Base-by-base conservation (phyloP, 92 coral and sea anemone genomes). In the Muricea muricata region DNA sequence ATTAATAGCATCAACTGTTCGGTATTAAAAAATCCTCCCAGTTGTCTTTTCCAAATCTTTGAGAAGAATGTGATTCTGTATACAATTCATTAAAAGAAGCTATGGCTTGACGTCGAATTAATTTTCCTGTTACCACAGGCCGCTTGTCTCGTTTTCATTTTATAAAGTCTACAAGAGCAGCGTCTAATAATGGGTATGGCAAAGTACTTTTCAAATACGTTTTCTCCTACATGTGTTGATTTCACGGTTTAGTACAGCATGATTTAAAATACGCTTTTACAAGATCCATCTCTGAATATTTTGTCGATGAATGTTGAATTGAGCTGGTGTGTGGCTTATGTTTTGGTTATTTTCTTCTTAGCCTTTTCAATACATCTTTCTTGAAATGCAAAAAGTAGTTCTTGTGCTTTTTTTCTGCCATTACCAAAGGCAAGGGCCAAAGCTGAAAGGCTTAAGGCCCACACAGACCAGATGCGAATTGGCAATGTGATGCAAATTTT, bases 221-320 rank as follows among this genome's bases (percentile, higher is more conserved):
- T 81, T 81, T 81, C n/a, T 29, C 29, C 61, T 65, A 66, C 78
- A 78, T 65, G 74, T 81, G 77, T 81, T 81, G 1, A 81, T 81
- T 40, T 81, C 78, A 66, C 66, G 77, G 86, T 81, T 81, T 29
- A 81, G 86, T 81, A 45, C 86, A 81, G 78, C 86, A 66, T 41
- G 78, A 65, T 81, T 65, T 78, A 81, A 81, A 65, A 66, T 26
- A 81, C 45, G 78, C 29, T 81, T 67, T 81, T 65, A 78, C 41
- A 0, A 12, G 75, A 29, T 66, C 65, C 75, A 65, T 66, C 78
- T 81, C 85, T 81, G 85, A 81, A 65, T 81, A 17, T 81, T 81
- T 81, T 81, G 66, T 39, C 85, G 65, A 66, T 81, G 85, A 81
- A 81, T 81, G 85, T 81, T 81, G 78, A 81, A 81, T 81, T 81